Evolutionary conservation across 35 echinoderm and acorn worm genomes (phyloP), one percentile per base, ranked within the genome.

Genomic region (Hemicentrotus pulcherrimus): DNA sequence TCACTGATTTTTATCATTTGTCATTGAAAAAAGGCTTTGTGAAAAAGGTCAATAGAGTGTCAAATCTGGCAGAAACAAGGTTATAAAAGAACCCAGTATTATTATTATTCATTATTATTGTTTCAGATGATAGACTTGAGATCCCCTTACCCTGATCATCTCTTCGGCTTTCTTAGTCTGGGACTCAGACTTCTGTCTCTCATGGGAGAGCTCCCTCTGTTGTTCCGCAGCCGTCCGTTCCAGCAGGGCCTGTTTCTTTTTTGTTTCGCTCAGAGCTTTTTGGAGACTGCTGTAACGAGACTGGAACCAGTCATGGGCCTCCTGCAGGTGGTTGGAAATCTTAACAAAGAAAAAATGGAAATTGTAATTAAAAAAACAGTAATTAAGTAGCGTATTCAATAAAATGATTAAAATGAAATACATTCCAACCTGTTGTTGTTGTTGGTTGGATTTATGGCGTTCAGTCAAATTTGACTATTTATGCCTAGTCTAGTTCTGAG

Each of bases 261-360:
- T 96, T 0, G 97, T 52, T 22, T 96, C 91, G 32, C 16, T 35
- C 18, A 98, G 60, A 35, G 97, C 96, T 59, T 94, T 92, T 86
- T 98, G 97, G 18, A 98, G 95, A 31, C 94, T 87, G 31, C 94
- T 87, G 85, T 96, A 97, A 18, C 95, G 93, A 13, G 93, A 86
- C 95, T 95, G 94, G 70, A 98, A 98, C 97, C 97, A 98, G 46
- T 92, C 58, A 30, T 98, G 95, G 32, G 97, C 97, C 61, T 98
- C 97, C 52, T 98, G 85, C 18, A 98, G 95, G 94, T 97, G 95
- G 46, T 58, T 92, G 8, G 96, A 95, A 86, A 98, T 97, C 97
- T 98, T 11, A 16, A 22, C 32, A 32, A 47, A 90, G 30, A 28
- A 60, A 22, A 28, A 32, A 59, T 52, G 31, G 58, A 31, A 87